Percentiles rank a stretch among this genome's conserved stretches.
Evolutionary conservation across 1,140 invertebrate genomes (phyloP).

Genomic region (Sycophaga agraensis): DNA sequence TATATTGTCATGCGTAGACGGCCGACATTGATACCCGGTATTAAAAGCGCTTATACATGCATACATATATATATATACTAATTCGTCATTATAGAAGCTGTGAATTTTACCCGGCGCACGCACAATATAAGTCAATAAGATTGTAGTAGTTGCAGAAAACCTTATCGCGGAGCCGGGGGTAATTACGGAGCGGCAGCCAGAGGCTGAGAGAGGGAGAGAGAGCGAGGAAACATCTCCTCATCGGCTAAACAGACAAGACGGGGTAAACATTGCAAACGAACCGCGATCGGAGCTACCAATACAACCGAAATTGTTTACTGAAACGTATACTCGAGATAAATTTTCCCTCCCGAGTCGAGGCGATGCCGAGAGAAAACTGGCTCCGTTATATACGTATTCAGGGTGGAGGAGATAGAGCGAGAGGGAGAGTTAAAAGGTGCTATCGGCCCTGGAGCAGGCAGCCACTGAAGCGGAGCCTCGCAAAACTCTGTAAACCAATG

Average conservation of each 20-base stretch:
- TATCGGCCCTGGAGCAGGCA: constrained; percentile 30
- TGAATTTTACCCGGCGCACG: too few relatives aligned
- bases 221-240: too few relatives aligned
- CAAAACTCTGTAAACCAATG: constrained; percentile 37
- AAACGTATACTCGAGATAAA: constrained; percentile 18
- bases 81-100: too few relatives aligned
- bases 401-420: background rate
- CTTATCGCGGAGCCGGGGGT: too few relatives aligned
- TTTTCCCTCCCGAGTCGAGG: background rate
- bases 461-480: background rate
- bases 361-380: background rate
- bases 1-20: too few relatives aligned
- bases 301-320: constrained; percentile 4
- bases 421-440: background rate
- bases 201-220: too few relatives aligned
- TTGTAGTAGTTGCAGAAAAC: too few relatives aligned
- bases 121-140: too few relatives aligned
- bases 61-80: too few relatives aligned
- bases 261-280: constrained; percentile 18
- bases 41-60: too few relatives aligned
- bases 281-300: background rate
- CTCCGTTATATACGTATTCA: background rate
- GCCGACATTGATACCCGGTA: too few relatives aligned
- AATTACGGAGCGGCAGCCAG: too few relatives aligned
- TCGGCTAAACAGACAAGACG: background rate